Evolutionary conservation across 2,113 vertebrate species (phyloP), one percentile per base, ranked within the genome.

Genomic region (Hystrix brachyura): DNA sequence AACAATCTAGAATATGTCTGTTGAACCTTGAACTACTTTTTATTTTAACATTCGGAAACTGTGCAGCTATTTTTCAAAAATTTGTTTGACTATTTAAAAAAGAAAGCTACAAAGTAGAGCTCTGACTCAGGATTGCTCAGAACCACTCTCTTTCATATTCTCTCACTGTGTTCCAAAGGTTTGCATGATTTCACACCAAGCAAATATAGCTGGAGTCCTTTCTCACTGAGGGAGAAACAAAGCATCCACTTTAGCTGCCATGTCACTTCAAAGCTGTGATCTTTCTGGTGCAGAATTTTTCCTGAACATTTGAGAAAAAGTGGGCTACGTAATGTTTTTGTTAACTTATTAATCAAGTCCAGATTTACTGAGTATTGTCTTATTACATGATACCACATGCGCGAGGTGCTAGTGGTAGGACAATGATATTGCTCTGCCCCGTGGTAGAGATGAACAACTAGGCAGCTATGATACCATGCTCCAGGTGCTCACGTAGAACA

Each of bases 41-140:
- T 11, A 8, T 62, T 67, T 86, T 15, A 90, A 86, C 55, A 88
- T 67, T 95, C 96, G 55, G 64, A 93, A 95, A 83, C 65, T 69
- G 19, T 62, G n/a, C 65, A 51, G 60, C 27, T 92, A 25, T 84
- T 91, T 60, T 95, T 91, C 82, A 94, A 51, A 91, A 64, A 6
- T 74, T 62, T 60, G 32, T 23, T 55, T 67, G 21, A 79, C 51
- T 87, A 80, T 23, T 87, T 46, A 78, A 25, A 91, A 13, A 82
- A 85, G 79, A 80, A 67, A 89, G 55, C 48, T 64, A 62, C 86
- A 83, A 57, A 74, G 94, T 84, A 76, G 81, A 96, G 13, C 32
- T 51, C 51, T 88, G 78, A 48, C 9, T 82, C 32, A 23, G 46
- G 51, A 76, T 62, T 51, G n/a, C 51, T 90, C 57, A 62, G 71